Evolutionary conservation across 2,888 invertebrate genomes (phyloP), one percentile per base, ranked within the genome.

Genomic region (Drosophila mercatorum): DNA sequence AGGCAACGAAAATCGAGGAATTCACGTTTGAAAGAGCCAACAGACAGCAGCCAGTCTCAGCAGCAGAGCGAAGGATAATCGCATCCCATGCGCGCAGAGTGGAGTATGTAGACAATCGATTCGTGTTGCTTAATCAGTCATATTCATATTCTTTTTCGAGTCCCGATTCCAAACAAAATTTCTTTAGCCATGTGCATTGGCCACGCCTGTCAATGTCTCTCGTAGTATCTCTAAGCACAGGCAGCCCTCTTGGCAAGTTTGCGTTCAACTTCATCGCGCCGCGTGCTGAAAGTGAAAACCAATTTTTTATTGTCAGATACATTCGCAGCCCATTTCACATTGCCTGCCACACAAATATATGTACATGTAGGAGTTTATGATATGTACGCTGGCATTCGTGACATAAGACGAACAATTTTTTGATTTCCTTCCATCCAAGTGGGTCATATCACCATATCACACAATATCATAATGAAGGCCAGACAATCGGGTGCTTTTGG

Each of bases 81-180:
- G 53, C 53, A 57, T 40, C 47, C 68, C 52, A 49, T n/a, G 58
- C 57, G 41, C 47, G 26, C 43, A 17, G 41, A 60, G 55, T 51
- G 28, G 51, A 51, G 75, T 79, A 87, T 87, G 77, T 72, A 75
- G 81, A 75, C 81, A 89, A 87, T 87, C 87, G 82, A 89, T 87
- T 87, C 65, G 84, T 59, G 78, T 68, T 84, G 89, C 72, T 78
- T 87, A 89, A 87, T 87, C 86, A 87, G 73, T 89, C 86, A 86
- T 75, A 83, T 79, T 70, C 77, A 71, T 55, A 68, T 56, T 56
- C 41, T 43, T 22, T 55, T 47, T 61, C 22, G 28, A 53, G 11
- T 44, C 34, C 49, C 44, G 11, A 46, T 22, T 41, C 49, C 44
- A 31, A 51, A 10, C 5, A 5, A 28, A 28, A 28, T 28, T 36